Evolutionary conservation across 64 coral and sea anemone genomes (phyloP).

Genomic region (Montipora foliosa): DNA sequence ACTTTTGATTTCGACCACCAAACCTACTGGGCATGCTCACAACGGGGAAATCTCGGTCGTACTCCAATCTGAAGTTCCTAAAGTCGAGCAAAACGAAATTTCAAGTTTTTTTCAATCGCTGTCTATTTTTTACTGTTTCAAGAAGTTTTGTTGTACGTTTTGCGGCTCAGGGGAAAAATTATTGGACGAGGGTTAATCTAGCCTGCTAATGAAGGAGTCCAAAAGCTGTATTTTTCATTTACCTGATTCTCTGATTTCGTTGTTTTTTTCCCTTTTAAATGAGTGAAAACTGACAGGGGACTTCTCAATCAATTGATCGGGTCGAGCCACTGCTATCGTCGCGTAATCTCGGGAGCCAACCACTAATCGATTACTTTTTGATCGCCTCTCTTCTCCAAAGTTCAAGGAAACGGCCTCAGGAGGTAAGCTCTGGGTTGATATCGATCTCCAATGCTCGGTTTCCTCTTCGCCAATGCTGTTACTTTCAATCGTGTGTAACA

Average conservation of each 20-base stretch:
- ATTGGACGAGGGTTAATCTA: background rate
- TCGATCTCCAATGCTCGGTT: conserved; percentile 72
- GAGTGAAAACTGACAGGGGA: conserved; percentile 89
- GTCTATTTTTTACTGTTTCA: too few species aligned
- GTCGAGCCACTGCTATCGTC: conserved; percentile 74
- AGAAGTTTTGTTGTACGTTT: too few species aligned
- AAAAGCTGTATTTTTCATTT: background rate
- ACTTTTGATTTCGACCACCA: too few species aligned
- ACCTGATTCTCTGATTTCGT: conserved; percentile 26
- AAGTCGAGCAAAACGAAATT: too few species aligned
- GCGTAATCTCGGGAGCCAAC: conserved; percentile 77
- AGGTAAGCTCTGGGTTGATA: conserved; percentile 71
- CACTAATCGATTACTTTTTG: conserved; percentile 91
- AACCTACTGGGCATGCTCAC: too few species aligned
- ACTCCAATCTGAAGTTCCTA: too few species aligned
- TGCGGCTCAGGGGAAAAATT: too few species aligned
- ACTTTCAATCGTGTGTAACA: conserved; percentile 81
- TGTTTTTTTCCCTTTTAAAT: conserved; percentile 50
- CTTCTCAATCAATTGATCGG: conserved; percentile 76
- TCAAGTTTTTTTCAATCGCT: too few species aligned
- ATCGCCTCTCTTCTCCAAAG: conserved; percentile 71
- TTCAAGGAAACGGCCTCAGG: conserved; percentile 32
- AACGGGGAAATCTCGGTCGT: too few species aligned
- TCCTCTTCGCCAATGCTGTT: conserved; percentile 36
- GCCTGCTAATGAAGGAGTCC: background rate